phyloP scores from a whole-genome alignment of 2,113 vertebrate species.

The Symphodus melops region DNA sequence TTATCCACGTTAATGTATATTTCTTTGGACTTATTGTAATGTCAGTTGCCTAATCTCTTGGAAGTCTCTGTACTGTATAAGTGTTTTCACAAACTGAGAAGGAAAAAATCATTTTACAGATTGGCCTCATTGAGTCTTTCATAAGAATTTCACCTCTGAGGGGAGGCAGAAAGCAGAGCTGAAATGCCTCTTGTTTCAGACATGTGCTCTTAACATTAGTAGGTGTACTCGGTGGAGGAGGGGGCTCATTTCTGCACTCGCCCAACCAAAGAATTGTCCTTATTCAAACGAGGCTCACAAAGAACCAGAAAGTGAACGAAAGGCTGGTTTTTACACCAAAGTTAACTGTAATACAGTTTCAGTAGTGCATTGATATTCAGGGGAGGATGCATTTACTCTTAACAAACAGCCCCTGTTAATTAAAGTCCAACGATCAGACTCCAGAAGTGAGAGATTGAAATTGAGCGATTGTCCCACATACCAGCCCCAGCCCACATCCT shows the following conservation, averaged over 20 bases:
- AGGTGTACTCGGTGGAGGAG: conserved; percentile 37
- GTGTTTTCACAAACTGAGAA: conserved; percentile 9
- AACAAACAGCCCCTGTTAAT: conserved; percentile 83
- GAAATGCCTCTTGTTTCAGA: conserved; percentile 62
- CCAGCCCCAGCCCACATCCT: conserved; percentile 81
- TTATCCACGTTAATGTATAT: too few relatives aligned
- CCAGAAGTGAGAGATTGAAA: conserved; percentile 84
- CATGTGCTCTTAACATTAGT: conserved; percentile 79
- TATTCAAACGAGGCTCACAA: conserved; percentile 36
- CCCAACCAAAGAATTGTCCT: conserved; percentile 54
- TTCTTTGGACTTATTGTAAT: too few relatives aligned
- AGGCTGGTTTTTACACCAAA: conserved; percentile 5
- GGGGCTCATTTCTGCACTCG: conserved; percentile 53
- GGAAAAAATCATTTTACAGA: conserved; percentile 58
- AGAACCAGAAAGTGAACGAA: conserved; percentile 18
- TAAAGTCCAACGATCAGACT: conserved; percentile 84
- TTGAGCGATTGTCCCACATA: conserved; percentile 86
- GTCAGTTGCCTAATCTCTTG: too few relatives aligned
- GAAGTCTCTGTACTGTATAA: too few relatives aligned
- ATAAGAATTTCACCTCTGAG: conserved; percentile 51
- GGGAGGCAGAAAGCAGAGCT: conserved; percentile 54
- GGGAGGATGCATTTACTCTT: conserved; percentile 54
- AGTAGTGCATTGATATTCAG: conserved; percentile 53
- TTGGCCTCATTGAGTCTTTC: conserved; percentile 70
- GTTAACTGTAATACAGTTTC: conserved; percentile 38